Evolutionary conservation across 1,140 invertebrate species (phyloP).

Genomic region (Drosophila nebulosa): DNA sequence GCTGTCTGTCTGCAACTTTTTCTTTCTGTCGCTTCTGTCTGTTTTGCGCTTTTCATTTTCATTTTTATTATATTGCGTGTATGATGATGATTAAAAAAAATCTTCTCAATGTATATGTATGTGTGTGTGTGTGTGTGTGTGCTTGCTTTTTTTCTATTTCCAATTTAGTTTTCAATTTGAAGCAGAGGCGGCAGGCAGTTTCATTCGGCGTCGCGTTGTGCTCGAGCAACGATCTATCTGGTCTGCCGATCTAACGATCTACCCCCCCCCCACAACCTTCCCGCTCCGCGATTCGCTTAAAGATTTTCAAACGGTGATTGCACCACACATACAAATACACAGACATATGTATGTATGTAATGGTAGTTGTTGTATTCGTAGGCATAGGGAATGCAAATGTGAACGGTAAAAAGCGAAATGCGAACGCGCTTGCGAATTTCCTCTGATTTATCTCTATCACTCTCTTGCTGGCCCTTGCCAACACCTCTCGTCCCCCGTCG

Average conservation of each 20-base stretch:
- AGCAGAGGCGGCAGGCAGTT: constrained; percentile 15
- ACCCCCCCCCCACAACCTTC: no score
- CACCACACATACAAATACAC: background rate
- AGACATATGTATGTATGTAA: background rate
- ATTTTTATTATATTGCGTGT: constrained; percentile 10
- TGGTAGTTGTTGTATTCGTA: background rate
- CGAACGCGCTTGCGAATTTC: background rate
- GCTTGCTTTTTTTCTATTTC: constrained; percentile 8
- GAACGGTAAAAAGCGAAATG: background rate
- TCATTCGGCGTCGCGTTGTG: constrained; percentile 53
- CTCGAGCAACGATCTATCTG: constrained; percentile 31
- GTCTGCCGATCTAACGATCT: background rate
- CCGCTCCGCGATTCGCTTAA: background rate
- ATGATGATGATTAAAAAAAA: constrained; percentile 6
- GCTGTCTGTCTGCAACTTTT: background rate
- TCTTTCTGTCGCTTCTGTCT: background rate
- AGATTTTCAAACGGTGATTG: constrained; percentile 4
- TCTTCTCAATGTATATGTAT: constrained; percentile 11
- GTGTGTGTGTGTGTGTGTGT: constrained; percentile 6
- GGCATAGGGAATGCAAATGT: background rate
- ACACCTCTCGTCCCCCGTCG: no score
- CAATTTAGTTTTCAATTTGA: constrained; percentile 22
- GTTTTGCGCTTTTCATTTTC: constrained; percentile 9
- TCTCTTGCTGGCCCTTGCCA: background rate
- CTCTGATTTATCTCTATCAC: background rate